These are phyloP conservation scores for Thumatha senex DNA, from an alignment of 2,888 invertebrate genomes.

Conservation along the genomic window DNA sequence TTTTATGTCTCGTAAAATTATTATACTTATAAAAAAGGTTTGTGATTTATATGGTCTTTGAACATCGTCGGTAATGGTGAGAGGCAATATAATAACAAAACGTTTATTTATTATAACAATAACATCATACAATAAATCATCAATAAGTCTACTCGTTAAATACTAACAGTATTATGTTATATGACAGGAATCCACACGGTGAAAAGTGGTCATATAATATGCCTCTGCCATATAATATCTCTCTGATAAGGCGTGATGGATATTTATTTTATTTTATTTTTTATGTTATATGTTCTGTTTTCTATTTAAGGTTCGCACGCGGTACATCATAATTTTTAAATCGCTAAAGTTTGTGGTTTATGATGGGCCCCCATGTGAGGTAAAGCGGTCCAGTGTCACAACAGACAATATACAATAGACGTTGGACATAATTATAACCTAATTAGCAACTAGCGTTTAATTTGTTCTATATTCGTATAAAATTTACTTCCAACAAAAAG, in stretches of 20 bases:
- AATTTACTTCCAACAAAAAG: no score
- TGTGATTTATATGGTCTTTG: constrained; percentile 41
- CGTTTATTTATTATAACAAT: constrained; percentile 10
- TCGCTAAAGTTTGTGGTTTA: background rate
- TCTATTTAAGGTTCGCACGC: background rate
- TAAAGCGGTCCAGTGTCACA: background rate
- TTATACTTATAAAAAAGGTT: constrained; percentile 19
- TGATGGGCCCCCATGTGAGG: background rate
- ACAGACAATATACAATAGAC: no score
- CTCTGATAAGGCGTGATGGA: no score
- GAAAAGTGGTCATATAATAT: no score
- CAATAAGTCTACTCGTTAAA: background rate
- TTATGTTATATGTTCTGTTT: no score
- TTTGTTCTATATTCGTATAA: background rate
- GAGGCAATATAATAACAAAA: constrained; percentile 4
- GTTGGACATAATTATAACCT: no score
- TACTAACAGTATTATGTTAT: no score
- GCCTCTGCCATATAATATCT: no score
- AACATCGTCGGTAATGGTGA: constrained; percentile 23
- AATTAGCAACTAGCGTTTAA: background rate
- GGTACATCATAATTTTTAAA: background rate
- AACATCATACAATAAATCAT: constrained; percentile 8
- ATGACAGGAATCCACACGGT: no score
- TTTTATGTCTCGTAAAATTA: constrained; percentile 55
- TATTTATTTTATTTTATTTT: no score